phyloP scores from a whole-genome alignment of 2,888 invertebrate species.

The Gryllus longicercus region DNA sequence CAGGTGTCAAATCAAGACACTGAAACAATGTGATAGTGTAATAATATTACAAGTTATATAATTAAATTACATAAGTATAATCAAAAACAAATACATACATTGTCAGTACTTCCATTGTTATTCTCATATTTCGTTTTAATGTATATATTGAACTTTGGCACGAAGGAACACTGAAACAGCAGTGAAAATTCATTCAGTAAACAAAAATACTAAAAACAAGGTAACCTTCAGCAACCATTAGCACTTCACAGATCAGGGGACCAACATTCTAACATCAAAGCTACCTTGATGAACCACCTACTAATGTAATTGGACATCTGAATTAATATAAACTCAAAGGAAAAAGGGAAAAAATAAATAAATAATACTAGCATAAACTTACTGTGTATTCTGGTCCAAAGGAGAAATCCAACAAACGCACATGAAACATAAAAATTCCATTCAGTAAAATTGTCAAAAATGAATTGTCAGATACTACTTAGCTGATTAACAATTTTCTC shows the following conservation, averaged over 20 bases:
- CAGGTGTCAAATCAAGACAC: slow-evolving; percentile 70
- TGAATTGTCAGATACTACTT: slow-evolving; percentile 26
- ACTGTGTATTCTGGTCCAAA: slow-evolving; percentile 67
- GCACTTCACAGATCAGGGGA: not conserved
- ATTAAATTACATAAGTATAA: slow-evolving; percentile 26
- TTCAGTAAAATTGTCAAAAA: not conserved
- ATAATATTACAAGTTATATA: not conserved
- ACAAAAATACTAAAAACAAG: no score
- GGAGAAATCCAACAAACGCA: slow-evolving; percentile 40
- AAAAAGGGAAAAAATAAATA: not conserved
- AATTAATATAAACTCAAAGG: not conserved
- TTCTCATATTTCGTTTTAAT: slow-evolving; percentile 89
- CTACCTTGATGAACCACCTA: no score
- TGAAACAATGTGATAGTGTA: slow-evolving; percentile 47
- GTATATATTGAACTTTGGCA: slow-evolving; percentile 78
- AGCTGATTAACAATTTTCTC: not conserved
- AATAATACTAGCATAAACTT: slow-evolving; percentile 47
- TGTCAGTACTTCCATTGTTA: slow-evolving; percentile 81
- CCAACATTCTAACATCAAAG: not conserved
- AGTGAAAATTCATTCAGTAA: no score
- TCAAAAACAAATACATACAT: slow-evolving; percentile 60
- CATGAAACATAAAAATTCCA: slow-evolving; percentile 26
- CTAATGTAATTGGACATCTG: no score
- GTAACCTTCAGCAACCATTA: no score
- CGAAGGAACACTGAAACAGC: slow-evolving; percentile 77